phyloP scores from a whole-genome alignment of 1,140 invertebrate genomes.

The Camponotus pennsylvanicus region DNA sequence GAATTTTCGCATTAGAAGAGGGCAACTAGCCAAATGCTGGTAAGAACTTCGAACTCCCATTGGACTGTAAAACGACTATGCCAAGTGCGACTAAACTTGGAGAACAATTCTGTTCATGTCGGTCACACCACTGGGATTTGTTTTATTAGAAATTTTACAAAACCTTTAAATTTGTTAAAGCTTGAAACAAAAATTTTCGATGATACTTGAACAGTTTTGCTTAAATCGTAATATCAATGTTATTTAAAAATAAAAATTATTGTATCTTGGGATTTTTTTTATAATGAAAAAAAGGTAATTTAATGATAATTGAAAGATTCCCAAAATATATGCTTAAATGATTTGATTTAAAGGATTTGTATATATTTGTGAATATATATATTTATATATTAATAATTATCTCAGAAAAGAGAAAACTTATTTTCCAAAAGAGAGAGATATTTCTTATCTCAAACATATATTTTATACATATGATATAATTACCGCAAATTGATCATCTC shows the following conservation, averaged over 20 bases:
- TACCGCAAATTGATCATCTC: too few species aligned
- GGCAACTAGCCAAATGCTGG: background rate
- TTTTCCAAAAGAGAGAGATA: too few species aligned
- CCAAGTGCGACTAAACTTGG: conserved; percentile 60
- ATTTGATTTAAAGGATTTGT: too few species aligned
- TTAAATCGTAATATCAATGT: background rate
- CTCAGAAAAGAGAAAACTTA: too few species aligned
- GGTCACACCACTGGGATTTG: conserved; percentile 39
- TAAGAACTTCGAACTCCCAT: conserved; percentile 39
- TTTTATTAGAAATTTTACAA: conserved; percentile 28
- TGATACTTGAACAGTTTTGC: background rate
- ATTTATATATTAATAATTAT: too few species aligned
- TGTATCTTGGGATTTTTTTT: too few species aligned
- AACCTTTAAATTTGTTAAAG: conserved; percentile 1
- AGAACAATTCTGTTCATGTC: conserved; percentile 33
- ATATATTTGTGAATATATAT: too few species aligned
- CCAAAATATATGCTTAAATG: too few species aligned
- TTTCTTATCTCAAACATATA: too few species aligned
- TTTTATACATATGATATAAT: too few species aligned
- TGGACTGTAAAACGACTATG: conserved; percentile 53
- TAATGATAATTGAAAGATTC: too few species aligned
- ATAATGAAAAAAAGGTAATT: too few species aligned
- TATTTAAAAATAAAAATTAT: background rate
- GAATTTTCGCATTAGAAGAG: conserved; percentile 19
- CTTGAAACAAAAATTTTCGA: background rate